Evolutionary conservation across 2,888 invertebrate species (phyloP), one percentile per base, ranked within the genome.

Genomic region (Carterocephalus palaemon): DNA sequence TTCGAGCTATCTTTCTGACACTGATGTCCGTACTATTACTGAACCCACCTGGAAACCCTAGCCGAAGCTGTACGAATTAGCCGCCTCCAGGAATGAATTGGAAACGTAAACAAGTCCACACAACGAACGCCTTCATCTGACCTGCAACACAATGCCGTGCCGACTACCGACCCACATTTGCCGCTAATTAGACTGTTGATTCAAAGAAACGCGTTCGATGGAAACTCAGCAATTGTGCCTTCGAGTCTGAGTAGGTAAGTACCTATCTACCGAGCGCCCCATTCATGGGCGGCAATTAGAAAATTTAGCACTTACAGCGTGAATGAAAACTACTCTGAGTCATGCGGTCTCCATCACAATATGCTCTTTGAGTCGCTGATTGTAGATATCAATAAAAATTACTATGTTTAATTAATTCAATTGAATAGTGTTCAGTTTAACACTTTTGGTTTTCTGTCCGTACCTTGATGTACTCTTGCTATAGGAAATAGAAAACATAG

Each of bases 61-160:
- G 10, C 12, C 5, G n/a, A n/a, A n/a, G n/a, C n/a, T n/a, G n/a
- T 15, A 28, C 13, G 16, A 12, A 26, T 3, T 17, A 47, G 45
- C 45, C 57, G 51, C 52, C 68, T 70, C 67, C 55, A 54, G 51
- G 70, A 74, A 73, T 57, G 57, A 71, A 80, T 75, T 70, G 66
- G 68, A 81, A 76, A 74, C 73, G 75, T 70, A 80, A 82, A 84
- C 79, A 80, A 53, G 53, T 37, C 59, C 28, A 54, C 56, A 84
- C 79, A 85, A 84, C 74, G 84, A 70, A 63, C 59, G 67, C 70
- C 69, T 82, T 83, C 72, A 78, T 76, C 66, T 65, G 70, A 76
- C 67, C 72, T 59, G 66, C 57, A 49, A 71, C 62, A 79, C 76
- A 81, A 80, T 73, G 45, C 36, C 38, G 38, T n/a, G n/a, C n/a